Evolutionary conservation across 2,113 vertebrate genomes (phyloP), one percentile per base, ranked within the genome.

Genomic region (Cyphomyrus plagiostoma): DNA sequence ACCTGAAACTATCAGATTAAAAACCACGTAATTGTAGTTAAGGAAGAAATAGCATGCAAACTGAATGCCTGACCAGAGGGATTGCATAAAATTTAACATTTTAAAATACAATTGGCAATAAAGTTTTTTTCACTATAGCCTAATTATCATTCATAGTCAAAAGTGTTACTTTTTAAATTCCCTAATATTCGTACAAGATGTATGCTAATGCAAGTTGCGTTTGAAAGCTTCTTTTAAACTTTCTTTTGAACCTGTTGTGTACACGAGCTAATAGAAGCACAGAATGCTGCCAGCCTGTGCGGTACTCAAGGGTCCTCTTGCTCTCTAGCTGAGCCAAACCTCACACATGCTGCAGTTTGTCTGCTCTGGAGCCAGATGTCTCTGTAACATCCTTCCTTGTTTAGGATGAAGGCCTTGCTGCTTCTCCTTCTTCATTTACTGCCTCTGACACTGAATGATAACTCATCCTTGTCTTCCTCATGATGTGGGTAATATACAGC

Each of bases 401-500:
- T 89, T 58, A 53, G 17, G 35, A 39, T 21, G 50, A 84, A 50
- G 50, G 80, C 80, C 26, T 46, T 15, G 13, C 39, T 83, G 19
- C 80, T 46, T 92, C 92, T 80, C 91, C 91, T 90, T 89, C 92
- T 93, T 91, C 89, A 88, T 88, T 62, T 66, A 88, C 87, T 93
- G 92, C 91, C 91, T 92, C 94, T 93, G 94, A 94, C 90, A 93
- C 93, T 93, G 94, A 96, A 96, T 95, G 96, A 98, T 97, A 97
- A 97, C 96, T 97, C 96, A 96, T 95, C 95, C 95, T 97, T 97
- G 97, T 97, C 97, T 95, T 95, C 95, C 94, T 95, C 66, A 23
- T 93, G 96, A 95, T 94, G 94, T 93, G 91, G 91, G 95, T 96
- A 97, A 98, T 97, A 97, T 97, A 98, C 96, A 97, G 97, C 95